A percentile compares a stretch with the other conserved stretches of the same genome.
These are phyloP conservation scores for Neosalanx taihuensis DNA, from an alignment of 2,797 vertebrate species.

Conservation along the genomic window DNA sequence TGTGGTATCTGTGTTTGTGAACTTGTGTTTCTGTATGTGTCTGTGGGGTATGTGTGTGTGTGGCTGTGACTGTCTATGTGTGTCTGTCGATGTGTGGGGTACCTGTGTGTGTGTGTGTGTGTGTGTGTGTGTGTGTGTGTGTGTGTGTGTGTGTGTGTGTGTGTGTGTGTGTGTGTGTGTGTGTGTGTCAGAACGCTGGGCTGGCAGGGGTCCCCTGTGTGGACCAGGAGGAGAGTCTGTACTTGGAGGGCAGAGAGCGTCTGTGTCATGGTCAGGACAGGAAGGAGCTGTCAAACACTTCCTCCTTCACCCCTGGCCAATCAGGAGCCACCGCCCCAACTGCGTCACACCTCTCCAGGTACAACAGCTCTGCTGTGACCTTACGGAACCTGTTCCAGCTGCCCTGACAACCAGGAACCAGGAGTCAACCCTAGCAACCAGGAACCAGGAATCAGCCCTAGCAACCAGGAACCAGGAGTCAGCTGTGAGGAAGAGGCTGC, in stretches of 20 bases:
- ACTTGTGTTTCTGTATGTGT: neutral
- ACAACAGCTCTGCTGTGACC: constrained; percentile 52
- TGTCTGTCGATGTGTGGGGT: too few relatives aligned
- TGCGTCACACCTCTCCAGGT: constrained; percentile 41
- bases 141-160: constrained; percentile 1
- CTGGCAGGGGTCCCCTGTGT: constrained; percentile 37
- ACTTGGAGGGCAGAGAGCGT: constrained; percentile 40
- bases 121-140: neutral
- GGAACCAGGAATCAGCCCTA: neutral
- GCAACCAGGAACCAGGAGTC: neutral
- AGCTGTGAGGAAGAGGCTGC: neutral
- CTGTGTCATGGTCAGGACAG: constrained; percentile 47
- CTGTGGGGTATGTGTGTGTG: neutral
- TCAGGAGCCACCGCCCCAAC: constrained; percentile 21
- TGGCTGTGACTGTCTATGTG: neutral
- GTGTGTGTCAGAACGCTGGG: constrained; percentile 42
- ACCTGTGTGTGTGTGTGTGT: neutral
- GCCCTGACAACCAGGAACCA: neutral
- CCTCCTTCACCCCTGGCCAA: constrained; percentile 18
- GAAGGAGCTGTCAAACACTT: constrained; percentile 3
- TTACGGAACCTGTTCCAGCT: constrained; percentile 30
- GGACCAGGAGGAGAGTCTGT: constrained; percentile 54
- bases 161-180: neutral
- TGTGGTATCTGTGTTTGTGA: neutral
- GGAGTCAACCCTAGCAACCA: neutral